Evolutionary conservation across 2,797 vertebrate genomes (phyloP).

Genomic region (Epinephelus malabaricus): DNA sequence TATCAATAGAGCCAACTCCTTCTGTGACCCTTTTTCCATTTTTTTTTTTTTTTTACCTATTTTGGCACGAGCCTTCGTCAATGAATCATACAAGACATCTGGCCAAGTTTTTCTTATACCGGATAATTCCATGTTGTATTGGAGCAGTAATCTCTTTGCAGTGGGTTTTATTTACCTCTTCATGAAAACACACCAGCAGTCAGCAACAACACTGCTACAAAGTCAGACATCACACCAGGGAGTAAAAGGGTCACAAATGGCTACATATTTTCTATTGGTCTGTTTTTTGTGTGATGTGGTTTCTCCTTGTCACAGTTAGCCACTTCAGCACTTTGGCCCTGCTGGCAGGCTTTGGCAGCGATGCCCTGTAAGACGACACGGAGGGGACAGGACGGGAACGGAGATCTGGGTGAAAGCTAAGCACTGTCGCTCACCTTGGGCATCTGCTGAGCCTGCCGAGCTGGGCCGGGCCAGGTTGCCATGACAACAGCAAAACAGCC

Average conservation of each 20-base stretch:
- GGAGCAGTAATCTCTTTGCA: slow-evolving; percentile 17
- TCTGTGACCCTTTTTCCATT: slow-evolving; percentile 32
- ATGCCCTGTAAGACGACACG: slow-evolving; percentile 79
- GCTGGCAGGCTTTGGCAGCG: slow-evolving; percentile 58
- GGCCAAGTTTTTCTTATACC: slow-evolving; percentile 6
- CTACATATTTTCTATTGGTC: slow-evolving; percentile 17
- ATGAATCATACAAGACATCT: slow-evolving; percentile 32
- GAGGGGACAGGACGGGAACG: slow-evolving; percentile 44
- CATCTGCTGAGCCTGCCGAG: slow-evolving; percentile 65
- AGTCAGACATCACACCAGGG: slow-evolving; percentile 19
- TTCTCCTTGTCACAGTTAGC: slow-evolving; percentile 58
- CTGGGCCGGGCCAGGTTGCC: slow-evolving; percentile 36
- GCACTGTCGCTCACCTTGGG: slow-evolving; percentile 78
- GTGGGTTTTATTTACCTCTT: slow-evolving; percentile 2
- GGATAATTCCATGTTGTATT: slow-evolving; percentile 15
- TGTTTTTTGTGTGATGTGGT: slow-evolving; percentile 38
- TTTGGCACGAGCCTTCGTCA: slow-evolving; percentile 23
- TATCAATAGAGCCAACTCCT: slow-evolving; percentile 23
- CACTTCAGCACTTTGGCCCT: slow-evolving; percentile 65
- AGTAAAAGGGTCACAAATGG: slow-evolving; percentile 22
- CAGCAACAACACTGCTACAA: slow-evolving; percentile 8
- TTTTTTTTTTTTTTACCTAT: not conserved
- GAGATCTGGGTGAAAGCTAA: slow-evolving; percentile 75
- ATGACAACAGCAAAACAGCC: slow-evolving; percentile 53
- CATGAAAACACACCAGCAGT: slow-evolving; percentile 24